Conservation (phyloP, 2,113 vertebrate genomes). For the Mus musculus region GRCm39 chr5:103731001-103731500, state of each 20-base stretch:
- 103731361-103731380: not conserved
- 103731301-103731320: not conserved
- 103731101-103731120: constrained; percentile 4
- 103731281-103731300: constrained; percentile 2
- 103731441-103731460: not conserved
- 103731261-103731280: constrained; percentile 3
- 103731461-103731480: not conserved
- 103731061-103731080: constrained; percentile 36
- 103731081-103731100: not conserved
- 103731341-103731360: not conserved
- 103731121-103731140: too few relatives aligned
- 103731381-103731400: not conserved
- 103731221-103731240: not conserved
- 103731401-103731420: not conserved
- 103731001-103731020: not conserved
- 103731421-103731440: not conserved
- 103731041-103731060: not conserved
- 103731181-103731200: not conserved
- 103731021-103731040: not conserved
- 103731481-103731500: constrained; percentile 21
- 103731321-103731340: not conserved
- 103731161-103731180: not conserved
- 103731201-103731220: not conserved
- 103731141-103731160: not conserved
- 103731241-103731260: not conserved